Evolutionary conservation across 2,888 invertebrate genomes (phyloP).

Genomic region (Aethes cnicana): DNA sequence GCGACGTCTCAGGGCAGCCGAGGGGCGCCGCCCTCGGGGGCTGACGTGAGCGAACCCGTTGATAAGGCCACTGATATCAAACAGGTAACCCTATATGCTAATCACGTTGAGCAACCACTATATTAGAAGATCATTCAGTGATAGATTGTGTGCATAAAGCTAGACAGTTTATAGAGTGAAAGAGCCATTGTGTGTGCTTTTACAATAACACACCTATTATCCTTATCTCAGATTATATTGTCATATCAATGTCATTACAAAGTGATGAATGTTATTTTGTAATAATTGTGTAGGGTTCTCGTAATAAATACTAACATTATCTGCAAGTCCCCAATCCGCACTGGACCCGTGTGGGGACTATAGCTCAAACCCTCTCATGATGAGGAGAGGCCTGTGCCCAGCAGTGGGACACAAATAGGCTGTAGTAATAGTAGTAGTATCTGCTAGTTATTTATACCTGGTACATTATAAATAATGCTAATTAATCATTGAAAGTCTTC

Average conservation of each 20-base stretch:
- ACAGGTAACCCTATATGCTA: conserved; percentile 57
- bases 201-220: conserved; percentile 26
- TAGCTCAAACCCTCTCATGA: too few species aligned
- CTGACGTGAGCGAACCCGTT: conserved; percentile 69
- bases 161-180: conserved; percentile 1
- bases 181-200: conserved; percentile 20
- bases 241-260: conserved; percentile 27
- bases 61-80: conserved; percentile 75
- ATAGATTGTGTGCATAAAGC: not conserved
- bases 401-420: too few species aligned
- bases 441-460: too few species aligned
- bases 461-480: too few species aligned
- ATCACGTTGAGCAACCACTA: conserved; percentile 32
- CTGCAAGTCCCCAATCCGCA: too few species aligned
- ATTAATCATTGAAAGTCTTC: too few species aligned
- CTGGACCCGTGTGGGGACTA: too few species aligned
- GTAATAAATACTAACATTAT: not conserved
- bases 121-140: not conserved
- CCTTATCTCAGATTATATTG: conserved; percentile 29
- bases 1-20: conserved; percentile 74
- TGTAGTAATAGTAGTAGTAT: too few species aligned
- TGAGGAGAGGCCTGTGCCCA: too few species aligned
- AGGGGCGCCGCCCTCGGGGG: conserved; percentile 77
- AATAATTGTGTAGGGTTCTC: conserved; percentile 5
- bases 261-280: conserved; percentile 11